Percentiles rank a stretch among this genome's conserved stretches.
Conservation (phyloP, 37 sponge, comb jelly and placozoan species). For the Aplysina aerophoba region DNA sequence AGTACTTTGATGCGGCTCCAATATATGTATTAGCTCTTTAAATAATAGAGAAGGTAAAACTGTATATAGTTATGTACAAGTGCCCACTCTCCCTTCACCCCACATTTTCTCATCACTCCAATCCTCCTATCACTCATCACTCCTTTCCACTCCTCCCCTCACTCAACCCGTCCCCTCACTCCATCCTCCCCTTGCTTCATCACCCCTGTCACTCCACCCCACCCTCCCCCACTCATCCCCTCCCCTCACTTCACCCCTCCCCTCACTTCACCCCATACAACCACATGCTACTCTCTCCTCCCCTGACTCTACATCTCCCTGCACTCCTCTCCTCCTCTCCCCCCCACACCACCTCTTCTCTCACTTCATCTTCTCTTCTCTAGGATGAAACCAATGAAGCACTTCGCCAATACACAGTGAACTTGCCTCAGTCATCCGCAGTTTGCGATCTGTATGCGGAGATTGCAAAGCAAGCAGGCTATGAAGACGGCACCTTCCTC, state of each 20-base stretch:
- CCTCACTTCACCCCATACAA: background rate
- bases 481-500: slow-evolving; percentile 30
- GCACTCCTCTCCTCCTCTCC: background rate
- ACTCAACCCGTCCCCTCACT: too few species aligned
- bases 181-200: background rate
- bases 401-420: slow-evolving; percentile 20
- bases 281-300: too few species aligned
- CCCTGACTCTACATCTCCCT: background rate
- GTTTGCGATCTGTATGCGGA: slow-evolving; percentile 48
- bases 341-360: background rate
- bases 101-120: too few species aligned
- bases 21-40: too few species aligned
- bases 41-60: too few species aligned
- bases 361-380: background rate
- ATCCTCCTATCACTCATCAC: background rate
- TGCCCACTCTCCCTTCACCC: too few species aligned
- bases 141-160: too few species aligned
- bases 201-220: background rate
- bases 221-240: too few species aligned
- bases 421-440: slow-evolving; percentile 44
- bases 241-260: background rate
- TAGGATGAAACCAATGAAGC: slow-evolving; percentile 51
- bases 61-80: too few species aligned
- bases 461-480: slow-evolving; percentile 59
- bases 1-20: too few species aligned